These are phyloP conservation scores for Drosophila kurseongensis DNA, from an alignment of 1,140 invertebrate species.

Conservation along the genomic window DNA sequence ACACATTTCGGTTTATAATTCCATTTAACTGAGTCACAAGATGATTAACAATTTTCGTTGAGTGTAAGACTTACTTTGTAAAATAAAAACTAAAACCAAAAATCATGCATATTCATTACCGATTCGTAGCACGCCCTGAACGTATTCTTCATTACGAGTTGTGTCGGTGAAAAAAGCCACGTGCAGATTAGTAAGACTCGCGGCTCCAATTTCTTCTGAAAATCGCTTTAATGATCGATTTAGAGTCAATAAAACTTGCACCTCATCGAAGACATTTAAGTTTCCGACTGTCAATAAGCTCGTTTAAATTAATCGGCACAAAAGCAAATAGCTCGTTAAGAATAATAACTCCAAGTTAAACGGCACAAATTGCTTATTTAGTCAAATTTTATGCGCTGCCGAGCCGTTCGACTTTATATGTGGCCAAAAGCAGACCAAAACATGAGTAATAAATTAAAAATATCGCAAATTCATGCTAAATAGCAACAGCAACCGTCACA, in stretches of 20 bases:
- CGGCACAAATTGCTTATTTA: conserved; percentile 53
- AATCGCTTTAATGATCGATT: conserved; percentile 45
- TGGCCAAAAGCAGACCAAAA: conserved; percentile 53
- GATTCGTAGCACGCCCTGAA: conserved; percentile 45
- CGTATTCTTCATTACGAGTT: conserved; percentile 53
- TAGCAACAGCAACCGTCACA: conserved; percentile 51
- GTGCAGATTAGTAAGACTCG: conserved; percentile 32
- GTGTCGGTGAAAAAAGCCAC: conserved; percentile 40
- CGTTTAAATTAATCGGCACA: conserved; percentile 43
- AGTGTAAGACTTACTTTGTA: conserved; percentile 28
- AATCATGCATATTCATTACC: conserved; percentile 30
- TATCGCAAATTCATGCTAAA: conserved; percentile 67
- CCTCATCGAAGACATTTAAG: conserved; percentile 14
- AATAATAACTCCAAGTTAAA: conserved; percentile 24
- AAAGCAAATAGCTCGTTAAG: conserved; percentile 26
- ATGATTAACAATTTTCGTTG: conserved; percentile 54
- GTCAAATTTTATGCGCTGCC: conserved; percentile 11
- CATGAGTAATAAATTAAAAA: conserved; percentile 70
- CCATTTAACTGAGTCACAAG: conserved; percentile 34
- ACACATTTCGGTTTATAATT: conserved; percentile 9
- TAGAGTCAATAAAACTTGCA: conserved; percentile 58
- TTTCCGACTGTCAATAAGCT: conserved; percentile 22
- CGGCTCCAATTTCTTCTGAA: not conserved
- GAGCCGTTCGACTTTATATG: conserved; percentile 34
- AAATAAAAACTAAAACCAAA: conserved; percentile 15